Evolutionary conservation across 2,888 invertebrate species (phyloP), one percentile per base, ranked within the genome.

Genomic region (Plagodis pulveraria): DNA sequence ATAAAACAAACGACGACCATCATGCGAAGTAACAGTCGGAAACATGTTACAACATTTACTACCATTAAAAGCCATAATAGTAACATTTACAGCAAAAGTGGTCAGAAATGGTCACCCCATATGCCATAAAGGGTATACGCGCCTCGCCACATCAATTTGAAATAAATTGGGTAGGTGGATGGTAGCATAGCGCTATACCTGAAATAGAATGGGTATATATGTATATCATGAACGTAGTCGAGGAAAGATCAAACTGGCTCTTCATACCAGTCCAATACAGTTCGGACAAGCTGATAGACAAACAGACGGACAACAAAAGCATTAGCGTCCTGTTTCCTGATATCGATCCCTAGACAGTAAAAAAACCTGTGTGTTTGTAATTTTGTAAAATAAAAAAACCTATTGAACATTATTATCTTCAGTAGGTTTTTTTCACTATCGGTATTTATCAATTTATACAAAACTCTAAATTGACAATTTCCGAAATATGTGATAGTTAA

Each of bases 31-130:
- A 42, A 42, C 12, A 10, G 10, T 40, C 42, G 11, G 42, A 34
- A 48, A 58, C 49, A 43, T 43, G 48, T 41, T 43, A 48, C 11
- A 40, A 42, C 42, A 11, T 58, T 61, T 62, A 49, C 65, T 47
- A 56, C 57, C 59, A 63, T 65, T 62, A 58, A 59, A 36, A 43
- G 46, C 43, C 10, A 51, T 59, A 55, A 59, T 36, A 45, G 50
- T 59, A 40, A 55, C 47, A 33, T 51, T 55, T 48, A 55, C 54
- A 50, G 48, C 47, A 40, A 12, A 44, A 49, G 53, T 32, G 53
- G 53, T 41, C 59, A 36, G 44, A 52, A 57, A 64, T 56, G 62
- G 62, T 61, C 65, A 65, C 62, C 50, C 62, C 63, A 51, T 41
- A 50, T 44, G 40, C 50, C 45, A 56, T 63, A 66, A 58, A 64